Conservation (phyloP, 2,797 vertebrate genomes). For the Schizopygopsis pylzovi region DNA sequence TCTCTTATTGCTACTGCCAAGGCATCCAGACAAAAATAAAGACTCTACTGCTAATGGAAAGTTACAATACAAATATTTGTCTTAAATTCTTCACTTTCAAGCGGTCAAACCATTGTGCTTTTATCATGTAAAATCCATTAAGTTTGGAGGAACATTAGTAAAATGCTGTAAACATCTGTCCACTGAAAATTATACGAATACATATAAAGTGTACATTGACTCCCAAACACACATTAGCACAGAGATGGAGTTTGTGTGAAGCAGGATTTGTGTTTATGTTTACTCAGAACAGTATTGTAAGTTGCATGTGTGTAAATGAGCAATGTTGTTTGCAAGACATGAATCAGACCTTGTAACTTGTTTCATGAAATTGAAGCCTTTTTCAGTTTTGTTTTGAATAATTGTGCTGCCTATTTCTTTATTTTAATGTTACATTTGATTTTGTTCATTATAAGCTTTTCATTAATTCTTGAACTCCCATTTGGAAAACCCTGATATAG, state of each 20-base stretch:
- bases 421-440: not conserved
- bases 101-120: not conserved
- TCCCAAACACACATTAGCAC: not conserved
- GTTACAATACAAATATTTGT: not conserved
- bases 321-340: no score
- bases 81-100: not conserved
- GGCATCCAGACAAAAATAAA: not conserved
- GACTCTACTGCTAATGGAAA: not conserved
- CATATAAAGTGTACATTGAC: not conserved
- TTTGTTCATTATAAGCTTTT: not conserved
- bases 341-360: not conserved
- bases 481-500: not conserved
- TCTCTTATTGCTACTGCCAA: not conserved
- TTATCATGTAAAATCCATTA: not conserved
- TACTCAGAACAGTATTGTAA: not conserved
- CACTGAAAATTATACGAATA: not conserved
- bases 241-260: not conserved
- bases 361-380: not conserved
- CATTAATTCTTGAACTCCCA: not conserved
- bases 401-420: no score
- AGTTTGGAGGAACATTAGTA: not conserved
- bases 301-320: not conserved
- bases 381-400: not conserved
- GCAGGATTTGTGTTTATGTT: not conserved
- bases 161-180: not conserved